Percentiles rank a stretch among this genome's conserved stretches.
Evolutionary conservation across 2,888 invertebrate species (phyloP).

Genomic region (Labia minor): DNA sequence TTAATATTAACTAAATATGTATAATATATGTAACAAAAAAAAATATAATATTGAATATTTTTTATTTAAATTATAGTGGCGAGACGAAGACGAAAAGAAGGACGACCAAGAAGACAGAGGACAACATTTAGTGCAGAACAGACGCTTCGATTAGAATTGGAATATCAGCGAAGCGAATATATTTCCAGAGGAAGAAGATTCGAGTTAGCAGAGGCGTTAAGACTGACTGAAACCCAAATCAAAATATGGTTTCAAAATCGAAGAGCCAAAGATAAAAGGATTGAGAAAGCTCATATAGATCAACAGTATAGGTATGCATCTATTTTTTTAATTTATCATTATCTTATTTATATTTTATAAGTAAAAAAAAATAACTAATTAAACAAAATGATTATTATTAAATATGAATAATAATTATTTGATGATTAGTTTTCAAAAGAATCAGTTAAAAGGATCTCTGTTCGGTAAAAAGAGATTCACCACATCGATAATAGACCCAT

Average conservation of each 20-base stretch:
- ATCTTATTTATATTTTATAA: too few relatives aligned
- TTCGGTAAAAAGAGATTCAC: too few relatives aligned
- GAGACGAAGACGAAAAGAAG: constrained; percentile 72
- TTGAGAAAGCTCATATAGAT: constrained; percentile 90
- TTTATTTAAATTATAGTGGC: constrained; percentile 51
- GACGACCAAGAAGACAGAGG: constrained; percentile 75
- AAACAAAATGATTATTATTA: too few relatives aligned
- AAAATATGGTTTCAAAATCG: constrained; percentile 93
- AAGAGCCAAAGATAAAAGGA: constrained; percentile 89
- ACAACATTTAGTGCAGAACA: constrained; percentile 93
- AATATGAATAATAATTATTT: too few relatives aligned
- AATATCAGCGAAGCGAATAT: constrained; percentile 85
- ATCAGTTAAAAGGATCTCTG: too few relatives aligned
- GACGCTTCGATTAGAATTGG: constrained; percentile 77
- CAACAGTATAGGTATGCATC: constrained; percentile 73
- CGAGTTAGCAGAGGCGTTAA: constrained; percentile 60
- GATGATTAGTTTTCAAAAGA: too few relatives aligned
- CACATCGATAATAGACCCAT: too few relatives aligned
- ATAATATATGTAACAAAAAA: too few relatives aligned
- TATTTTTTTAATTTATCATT: constrained; percentile 21
- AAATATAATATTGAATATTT: background rate
- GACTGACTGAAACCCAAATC: constrained; percentile 64
- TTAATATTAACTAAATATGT: too few relatives aligned
- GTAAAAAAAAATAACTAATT: too few relatives aligned
- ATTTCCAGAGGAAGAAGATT: constrained; percentile 76